These are phyloP conservation scores for Pseudorectes ferrugineus DNA, from an alignment of 2,113 vertebrate genomes.

Conservation along the genomic window DNA sequence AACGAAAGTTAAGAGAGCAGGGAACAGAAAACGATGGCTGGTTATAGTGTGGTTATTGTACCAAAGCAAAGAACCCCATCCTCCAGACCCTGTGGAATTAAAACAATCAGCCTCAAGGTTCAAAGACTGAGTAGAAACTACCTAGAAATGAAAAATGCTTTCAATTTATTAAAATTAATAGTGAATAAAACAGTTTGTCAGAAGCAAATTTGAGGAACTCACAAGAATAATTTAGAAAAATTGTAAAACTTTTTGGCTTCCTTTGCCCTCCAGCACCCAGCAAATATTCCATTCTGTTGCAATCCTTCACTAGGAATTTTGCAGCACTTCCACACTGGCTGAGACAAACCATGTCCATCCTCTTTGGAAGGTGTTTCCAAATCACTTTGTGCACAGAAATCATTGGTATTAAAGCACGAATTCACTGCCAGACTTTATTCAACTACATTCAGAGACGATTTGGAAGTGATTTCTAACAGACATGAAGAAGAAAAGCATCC, in stretches of 20 bases:
- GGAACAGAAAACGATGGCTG: not conserved
- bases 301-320: not conserved
- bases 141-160: not conserved
- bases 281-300: not conserved
- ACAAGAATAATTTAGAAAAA: not conserved
- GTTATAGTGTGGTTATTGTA: not conserved
- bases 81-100: not conserved
- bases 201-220: not conserved
- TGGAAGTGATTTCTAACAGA: not conserved
- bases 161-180: not conserved
- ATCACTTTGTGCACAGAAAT: not conserved
- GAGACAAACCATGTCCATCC: not conserved
- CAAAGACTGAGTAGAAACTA: not conserved
- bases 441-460: not conserved
- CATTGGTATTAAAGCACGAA: not conserved
- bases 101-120: not conserved
- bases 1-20: not conserved
- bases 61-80: not conserved
- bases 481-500: not conserved
- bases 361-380: not conserved
- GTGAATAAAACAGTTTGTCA: not conserved
- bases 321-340: not conserved
- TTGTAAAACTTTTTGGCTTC: rapidly evolving
- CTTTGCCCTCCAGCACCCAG: not conserved
- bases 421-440: not conserved